Conservation (phyloP, 2,797 vertebrate genomes). For the Fundulus diaphanus region DNA sequence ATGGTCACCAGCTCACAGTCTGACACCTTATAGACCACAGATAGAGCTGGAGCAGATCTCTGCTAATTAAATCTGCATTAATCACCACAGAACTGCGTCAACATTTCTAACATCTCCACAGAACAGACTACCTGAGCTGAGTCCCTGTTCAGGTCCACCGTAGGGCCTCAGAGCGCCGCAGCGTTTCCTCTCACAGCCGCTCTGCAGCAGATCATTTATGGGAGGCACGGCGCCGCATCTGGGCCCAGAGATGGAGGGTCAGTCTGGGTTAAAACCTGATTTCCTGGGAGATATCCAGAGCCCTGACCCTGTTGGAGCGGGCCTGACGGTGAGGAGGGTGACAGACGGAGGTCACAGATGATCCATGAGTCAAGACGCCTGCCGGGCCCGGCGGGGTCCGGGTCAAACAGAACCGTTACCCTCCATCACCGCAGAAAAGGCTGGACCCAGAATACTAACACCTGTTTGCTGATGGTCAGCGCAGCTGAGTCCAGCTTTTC, state of each 20-base stretch:
- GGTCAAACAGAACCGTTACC: background rate
- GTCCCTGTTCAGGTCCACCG: background rate
- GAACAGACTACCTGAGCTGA: no score
- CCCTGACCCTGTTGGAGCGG: background rate
- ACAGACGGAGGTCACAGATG: background rate
- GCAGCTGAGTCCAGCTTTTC: background rate
- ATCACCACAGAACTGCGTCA: no score
- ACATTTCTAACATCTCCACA: no score
- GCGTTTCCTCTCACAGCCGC: constrained; percentile 39
- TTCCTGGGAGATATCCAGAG: background rate
- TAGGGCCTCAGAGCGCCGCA: constrained; percentile 2
- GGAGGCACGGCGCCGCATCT: constrained; percentile 20
- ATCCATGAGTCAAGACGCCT: background rate
- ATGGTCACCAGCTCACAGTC: no score
- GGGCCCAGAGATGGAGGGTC: constrained; percentile 12
- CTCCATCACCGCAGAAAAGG: background rate
- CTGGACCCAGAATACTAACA: background rate
- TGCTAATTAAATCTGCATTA: no score
- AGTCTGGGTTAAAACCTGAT: constrained; percentile 7
- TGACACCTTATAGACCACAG: no score
- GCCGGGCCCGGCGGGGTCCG: background rate
- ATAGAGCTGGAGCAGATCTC: no score
- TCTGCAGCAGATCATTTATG: background rate
- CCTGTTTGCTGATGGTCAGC: background rate
- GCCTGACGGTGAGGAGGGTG: background rate